phyloP scores from a whole-genome alignment of 2,888 invertebrate genomes.

The Arge pagana region DNA sequence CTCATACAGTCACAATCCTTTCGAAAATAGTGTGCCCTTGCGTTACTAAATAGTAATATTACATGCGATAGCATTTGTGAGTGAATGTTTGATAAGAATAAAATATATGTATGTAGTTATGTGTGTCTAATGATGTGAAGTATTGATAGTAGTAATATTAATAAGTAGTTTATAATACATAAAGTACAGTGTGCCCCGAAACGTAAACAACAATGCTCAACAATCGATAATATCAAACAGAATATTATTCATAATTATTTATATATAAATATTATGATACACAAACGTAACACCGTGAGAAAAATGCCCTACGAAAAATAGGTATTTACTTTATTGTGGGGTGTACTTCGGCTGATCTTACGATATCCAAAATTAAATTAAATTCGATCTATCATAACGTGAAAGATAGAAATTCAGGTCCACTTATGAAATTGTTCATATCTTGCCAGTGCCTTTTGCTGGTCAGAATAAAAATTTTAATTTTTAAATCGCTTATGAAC shows the following conservation, averaged over 20 bases:
- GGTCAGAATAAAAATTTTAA: no score
- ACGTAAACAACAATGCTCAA: constrained; percentile 57
- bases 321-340: constrained; percentile 32
- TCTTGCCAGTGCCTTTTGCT: no score
- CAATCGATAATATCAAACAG: constrained; percentile 58
- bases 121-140: constrained; percentile 27
- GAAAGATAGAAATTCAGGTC: no score
- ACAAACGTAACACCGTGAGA: constrained; percentile 51
- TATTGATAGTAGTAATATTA: constrained; percentile 27
- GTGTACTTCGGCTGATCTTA: constrained; percentile 13
- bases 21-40: constrained; percentile 41
- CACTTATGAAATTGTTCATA: no score
- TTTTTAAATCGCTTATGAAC: no score
- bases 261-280: constrained; percentile 53
- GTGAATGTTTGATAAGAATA: constrained; percentile 29
- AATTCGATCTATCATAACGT: no score
- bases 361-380: constrained; percentile 15
- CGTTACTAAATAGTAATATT: constrained; percentile 33
- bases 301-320: constrained; percentile 43
- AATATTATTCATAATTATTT: constrained; percentile 44
- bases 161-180: constrained; percentile 49
- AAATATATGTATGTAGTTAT: constrained; percentile 31
- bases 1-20: constrained; percentile 30
- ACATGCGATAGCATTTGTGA: constrained; percentile 34
- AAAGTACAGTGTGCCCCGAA: constrained; percentile 56